Base-by-base conservation (phyloP, 1,140 invertebrate species). In the Metopolophium dirhodum region DNA sequence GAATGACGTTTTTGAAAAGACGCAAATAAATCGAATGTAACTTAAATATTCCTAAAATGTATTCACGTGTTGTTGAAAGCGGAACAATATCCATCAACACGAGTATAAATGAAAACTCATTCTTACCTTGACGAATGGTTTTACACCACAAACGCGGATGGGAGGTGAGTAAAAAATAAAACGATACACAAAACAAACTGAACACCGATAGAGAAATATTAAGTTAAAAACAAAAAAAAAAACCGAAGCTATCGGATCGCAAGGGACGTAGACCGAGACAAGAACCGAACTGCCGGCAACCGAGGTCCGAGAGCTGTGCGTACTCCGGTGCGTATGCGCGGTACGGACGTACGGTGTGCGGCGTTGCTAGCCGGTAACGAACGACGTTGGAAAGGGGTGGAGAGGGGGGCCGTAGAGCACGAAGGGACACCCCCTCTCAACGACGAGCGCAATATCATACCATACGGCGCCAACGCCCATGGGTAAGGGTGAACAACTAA, bases 381-480 rank as follows among this genome's bases (percentile, higher is more conserved):
- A 86, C 37, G 49, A n/a, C 37, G 7, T 11, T 26, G 47, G 49
- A 7, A 37, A 30, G 0, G 77, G 77, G 47, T 0, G 45, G 77
- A 23, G 77, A 23, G 26, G 45, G 57, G 68, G 35, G 18, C n/a
- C 30, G 14, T 37, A 37, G 47, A 37, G 49, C 11, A 41, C 49
- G 77, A 93, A 93, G 91, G 91, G 91, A 93, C 49, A 54, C 82
- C 91, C 91, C 91, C 91, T 86, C 82, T 77, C 22, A 18, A 30
- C 90, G 30, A 49, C 90, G n/a, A 7, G 20, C 77, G 8, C 35
- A 37, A 83, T 83, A 83, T 37, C n/a, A 68, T 45, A 45, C 57
- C 57, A 51, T n/a, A 47, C 57, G 91, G 91, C 91, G 91, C 91
- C 91, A 93, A 93, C 91, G 91, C 91, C 91, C 91, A 93, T 54